phyloP scores from a whole-genome alignment of 2,113 vertebrate genomes.

The Ranitomeya variabilis region DNA sequence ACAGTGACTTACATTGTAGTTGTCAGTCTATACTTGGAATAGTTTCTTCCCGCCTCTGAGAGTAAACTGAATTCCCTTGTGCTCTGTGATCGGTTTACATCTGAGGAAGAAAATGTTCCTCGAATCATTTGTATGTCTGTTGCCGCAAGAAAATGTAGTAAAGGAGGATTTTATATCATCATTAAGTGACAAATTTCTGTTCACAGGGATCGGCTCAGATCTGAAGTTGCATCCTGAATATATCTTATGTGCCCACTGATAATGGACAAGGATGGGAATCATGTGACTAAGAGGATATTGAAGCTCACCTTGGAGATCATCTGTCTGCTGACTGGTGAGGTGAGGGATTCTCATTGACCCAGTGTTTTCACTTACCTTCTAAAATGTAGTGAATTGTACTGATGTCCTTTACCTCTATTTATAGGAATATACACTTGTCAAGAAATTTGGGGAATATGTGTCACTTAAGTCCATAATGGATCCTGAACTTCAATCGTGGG shows the following conservation, averaged over 20 bases:
- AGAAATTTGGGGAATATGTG: not conserved
- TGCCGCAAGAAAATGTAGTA: too few relatives aligned
- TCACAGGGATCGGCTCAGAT: not conserved
- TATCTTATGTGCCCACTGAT: not conserved
- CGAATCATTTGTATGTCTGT: too few relatives aligned
- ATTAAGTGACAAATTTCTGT: not conserved
- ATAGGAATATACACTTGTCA: conserved; percentile 20
- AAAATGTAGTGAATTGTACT: not conserved
- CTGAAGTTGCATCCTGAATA: not conserved
- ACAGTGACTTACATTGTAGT: too few relatives aligned
- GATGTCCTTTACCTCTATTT: not conserved
- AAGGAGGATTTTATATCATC: not conserved
- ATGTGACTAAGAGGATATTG: conserved; percentile 30
- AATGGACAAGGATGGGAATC: conserved; percentile 14
- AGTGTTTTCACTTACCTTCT: not conserved
- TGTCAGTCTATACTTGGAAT: too few relatives aligned
- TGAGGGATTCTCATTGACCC: not conserved
- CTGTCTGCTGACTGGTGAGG: conserved; percentile 43
- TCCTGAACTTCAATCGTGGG: not conserved
- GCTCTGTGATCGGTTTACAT: too few relatives aligned
- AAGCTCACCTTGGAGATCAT: conserved; percentile 29
- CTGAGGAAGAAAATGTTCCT: too few relatives aligned
- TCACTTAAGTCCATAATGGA: not conserved
- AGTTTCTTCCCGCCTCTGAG: too few relatives aligned
- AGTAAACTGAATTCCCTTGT: too few relatives aligned